Evolutionary conservation across 1,140 invertebrate genomes (phyloP), one percentile per base, ranked within the genome.

Genomic region (Lamellibrachia luymesi): DNA sequence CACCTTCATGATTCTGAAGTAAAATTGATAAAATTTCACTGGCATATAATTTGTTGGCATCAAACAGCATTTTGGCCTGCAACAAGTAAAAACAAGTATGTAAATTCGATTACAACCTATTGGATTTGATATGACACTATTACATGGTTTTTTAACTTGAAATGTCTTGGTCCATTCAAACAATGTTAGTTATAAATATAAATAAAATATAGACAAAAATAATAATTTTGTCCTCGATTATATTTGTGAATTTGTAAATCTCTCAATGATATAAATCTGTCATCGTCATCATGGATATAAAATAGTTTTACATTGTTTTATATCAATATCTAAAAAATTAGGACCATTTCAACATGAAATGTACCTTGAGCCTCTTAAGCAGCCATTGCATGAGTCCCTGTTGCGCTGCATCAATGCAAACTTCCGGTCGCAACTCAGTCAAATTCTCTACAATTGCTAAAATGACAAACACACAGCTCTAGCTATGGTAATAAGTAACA

Each of bases 1-100:
- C 98, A 94, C 98, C 98, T 94, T 98, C 97, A 94, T 98, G 98
- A 93, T 98, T 98, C 97, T 99, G 99, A 51, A 99, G 96, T 22
- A 99, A 96, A 96, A 99, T 99, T 50, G 99, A 98, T 25, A 99
- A 96, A 92, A 99, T 98, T 97, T 99, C 99, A 96, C 98, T 99
- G 17, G 98, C 97, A 96, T 99, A 99, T 50, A 99, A 96, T 97
- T 99, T 99, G 95, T 99, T 99, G 0, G 97, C 97, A 97, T 99
- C 98, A 97, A 99, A 99, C 90, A 98, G 98, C 52, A 98, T 97
- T 97, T 98, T 98, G 13, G 97, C 97, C 97, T 98, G 98, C 52
- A 99, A 95, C 50, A 91, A 92, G 94, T 50, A 89, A 90, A 94
- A 93, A 94, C 52, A 80, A 80, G 25, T 17, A 17, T 80, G 64